Evolutionary conservation across 2,888 invertebrate genomes (phyloP), one percentile per base, ranked within the genome.

Genomic region (Tyria jacobaeae): DNA sequence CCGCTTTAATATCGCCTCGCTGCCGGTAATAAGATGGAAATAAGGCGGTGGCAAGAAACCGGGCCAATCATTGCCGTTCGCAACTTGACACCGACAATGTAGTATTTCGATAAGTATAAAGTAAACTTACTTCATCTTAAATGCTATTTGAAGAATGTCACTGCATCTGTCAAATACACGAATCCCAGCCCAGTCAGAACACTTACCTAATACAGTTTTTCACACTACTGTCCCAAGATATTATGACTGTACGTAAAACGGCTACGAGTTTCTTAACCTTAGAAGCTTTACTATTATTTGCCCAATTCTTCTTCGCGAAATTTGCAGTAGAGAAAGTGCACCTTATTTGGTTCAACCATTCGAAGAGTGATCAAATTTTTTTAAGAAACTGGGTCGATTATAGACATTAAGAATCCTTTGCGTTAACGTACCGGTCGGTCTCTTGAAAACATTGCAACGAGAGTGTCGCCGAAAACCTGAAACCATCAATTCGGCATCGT

Each of bases 21-120:
- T 88, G 88, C 89, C 90, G 88, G 92, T 92, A 94, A 93, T 92
- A 92, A 92, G 89, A 93, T 94, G 91, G 92, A 92, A 93, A 92
- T 94, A 92, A 92, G 92, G 89, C 87, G 85, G 85, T 81, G 84
- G 85, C 86, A 88, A 90, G 88, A 87, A 89, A 89, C 90, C 90
- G 85, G 87, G 88, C 90, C 89, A 91, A 92, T 92, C 90, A 91
- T 90, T 86, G 88, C 86, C 84, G 82, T 86, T 88, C 86, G 87
- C 89, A 84, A 88, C 87, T 89, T 88, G 84, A 89, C 87, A 87
- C 85, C 82, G 75, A 72, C 77, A 70, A 73, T 73, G 70, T 77
- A 81, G 80, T 80, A 80, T 79, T 76, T 73, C 73, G 79, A 85
- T 75, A 75, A 76, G 78, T 69, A 71, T 69, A 66, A 77, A 73